phyloP scores from a whole-genome alignment of 2,888 invertebrate genomes.

The Tipula helvola region DNA sequence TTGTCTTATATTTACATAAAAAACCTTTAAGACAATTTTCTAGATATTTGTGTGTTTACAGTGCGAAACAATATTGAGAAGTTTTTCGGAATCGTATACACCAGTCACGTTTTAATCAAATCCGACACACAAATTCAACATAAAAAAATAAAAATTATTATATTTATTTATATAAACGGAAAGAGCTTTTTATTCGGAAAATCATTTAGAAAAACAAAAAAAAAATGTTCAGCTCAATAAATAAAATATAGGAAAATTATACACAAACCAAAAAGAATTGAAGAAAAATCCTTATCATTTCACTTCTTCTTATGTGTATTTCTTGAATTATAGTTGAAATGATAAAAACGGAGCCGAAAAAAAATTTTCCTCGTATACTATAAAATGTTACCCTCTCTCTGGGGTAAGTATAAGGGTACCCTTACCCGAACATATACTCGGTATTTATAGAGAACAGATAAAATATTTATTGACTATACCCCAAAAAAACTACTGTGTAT shows the following conservation, averaged over 20 bases:
- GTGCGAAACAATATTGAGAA: neutral
- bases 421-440: neutral
- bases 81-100: neutral
- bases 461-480: neutral
- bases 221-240: neutral
- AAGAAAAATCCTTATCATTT: neutral
- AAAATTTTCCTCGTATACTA: neutral
- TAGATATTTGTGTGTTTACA: neutral
- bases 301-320: neutral
- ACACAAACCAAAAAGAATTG: neutral
- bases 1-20: neutral
- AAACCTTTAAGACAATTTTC: constrained; percentile 4
- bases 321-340: neutral
- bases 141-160: neutral
- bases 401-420: neutral
- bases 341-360: neutral
- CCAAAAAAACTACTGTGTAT: neutral
- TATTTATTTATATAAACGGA: neutral
- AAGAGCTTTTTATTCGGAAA: neutral
- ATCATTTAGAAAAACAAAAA: neutral
- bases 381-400: neutral
- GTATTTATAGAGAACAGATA: neutral
- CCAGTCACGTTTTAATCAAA: neutral
- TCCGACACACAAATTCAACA: neutral
- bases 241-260: neutral